Percentiles rank a stretch among this genome's conserved stretches.
Evolutionary conservation across 2,888 invertebrate species (phyloP).

Genomic region (Drosophila anomalipes): DNA sequence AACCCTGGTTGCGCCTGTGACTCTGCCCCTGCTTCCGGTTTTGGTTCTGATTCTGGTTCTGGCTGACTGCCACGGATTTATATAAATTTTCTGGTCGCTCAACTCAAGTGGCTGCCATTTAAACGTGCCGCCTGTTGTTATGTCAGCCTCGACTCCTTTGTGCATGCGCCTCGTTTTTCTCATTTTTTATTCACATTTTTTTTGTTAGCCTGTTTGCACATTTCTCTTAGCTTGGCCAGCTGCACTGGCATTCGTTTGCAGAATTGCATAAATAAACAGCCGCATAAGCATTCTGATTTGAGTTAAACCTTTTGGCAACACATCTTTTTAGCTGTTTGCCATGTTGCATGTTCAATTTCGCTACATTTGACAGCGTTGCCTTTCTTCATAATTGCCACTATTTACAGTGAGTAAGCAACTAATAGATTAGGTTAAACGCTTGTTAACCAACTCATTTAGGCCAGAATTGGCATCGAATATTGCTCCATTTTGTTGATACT

Average conservation of each 20-base stretch:
- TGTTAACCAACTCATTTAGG: background rate
- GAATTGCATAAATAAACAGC: constrained; percentile 6
- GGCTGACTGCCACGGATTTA: constrained; percentile 69
- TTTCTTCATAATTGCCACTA: background rate
- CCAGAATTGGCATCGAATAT: background rate
- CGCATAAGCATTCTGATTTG: background rate
- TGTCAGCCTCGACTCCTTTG: background rate
- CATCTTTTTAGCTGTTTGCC: background rate
- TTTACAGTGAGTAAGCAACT: background rate
- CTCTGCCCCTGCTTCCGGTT: background rate
- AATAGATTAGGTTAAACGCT: background rate
- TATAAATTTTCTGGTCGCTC: constrained; percentile 60
- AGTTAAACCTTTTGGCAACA: background rate
- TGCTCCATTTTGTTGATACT: background rate
- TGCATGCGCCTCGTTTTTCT: constrained; percentile 4
- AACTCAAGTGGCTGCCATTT: constrained; percentile 58
- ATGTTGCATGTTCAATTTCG: background rate
- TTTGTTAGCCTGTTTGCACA: background rate
- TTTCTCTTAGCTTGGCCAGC: constrained; percentile 4
- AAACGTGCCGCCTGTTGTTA: constrained; percentile 19
- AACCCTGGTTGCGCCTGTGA: background rate
- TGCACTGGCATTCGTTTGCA: background rate
- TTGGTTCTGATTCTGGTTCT: constrained; percentile 6
- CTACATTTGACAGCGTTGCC: background rate
- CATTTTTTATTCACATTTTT: background rate